Evolutionary conservation across 2,888 invertebrate genomes (phyloP).

Genomic region (Trimorus sp.): DNA sequence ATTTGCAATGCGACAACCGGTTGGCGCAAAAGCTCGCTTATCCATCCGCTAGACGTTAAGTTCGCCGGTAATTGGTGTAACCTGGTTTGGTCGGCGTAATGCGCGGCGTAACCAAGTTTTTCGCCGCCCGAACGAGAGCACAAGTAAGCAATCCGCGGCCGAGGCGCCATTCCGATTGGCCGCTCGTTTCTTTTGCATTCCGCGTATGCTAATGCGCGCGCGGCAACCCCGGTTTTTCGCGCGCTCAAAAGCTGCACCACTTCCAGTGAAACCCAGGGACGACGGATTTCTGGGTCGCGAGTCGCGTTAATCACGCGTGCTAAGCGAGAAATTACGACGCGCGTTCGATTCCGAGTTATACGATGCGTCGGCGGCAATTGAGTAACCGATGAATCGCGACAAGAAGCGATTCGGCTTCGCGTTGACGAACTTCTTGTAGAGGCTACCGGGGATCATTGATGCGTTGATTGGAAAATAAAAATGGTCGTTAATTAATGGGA

Average conservation of each 20-base stretch:
- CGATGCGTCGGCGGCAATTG: too few relatives aligned
- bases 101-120: conserved; percentile 31
- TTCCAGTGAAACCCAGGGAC: too few relatives aligned
- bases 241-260: too few relatives aligned
- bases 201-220: conserved; percentile 14
- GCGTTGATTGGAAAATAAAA: too few relatives aligned
- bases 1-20: conserved; percentile 39
- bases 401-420: too few relatives aligned
- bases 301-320: too few relatives aligned
- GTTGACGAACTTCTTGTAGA: too few relatives aligned
- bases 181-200: conserved; percentile 36
- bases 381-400: too few relatives aligned
- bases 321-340: too few relatives aligned
- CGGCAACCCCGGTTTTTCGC: neutral
- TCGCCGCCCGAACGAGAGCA: conserved; percentile 15
- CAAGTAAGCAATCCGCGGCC: conserved; percentile 9
- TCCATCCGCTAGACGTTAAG: conserved; percentile 16
- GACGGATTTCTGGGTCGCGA: too few relatives aligned
- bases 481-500: too few relatives aligned
- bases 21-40: conserved; percentile 53
- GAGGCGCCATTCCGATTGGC: conserved; percentile 20
- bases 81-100: conserved; percentile 50
- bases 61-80: conserved; percentile 40
- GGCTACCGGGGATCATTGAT: too few relatives aligned
- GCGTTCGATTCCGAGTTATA: neutral